Base-by-base conservation (phyloP, 1,140 invertebrate genomes). In the Xylocopa sonorina region DNA sequence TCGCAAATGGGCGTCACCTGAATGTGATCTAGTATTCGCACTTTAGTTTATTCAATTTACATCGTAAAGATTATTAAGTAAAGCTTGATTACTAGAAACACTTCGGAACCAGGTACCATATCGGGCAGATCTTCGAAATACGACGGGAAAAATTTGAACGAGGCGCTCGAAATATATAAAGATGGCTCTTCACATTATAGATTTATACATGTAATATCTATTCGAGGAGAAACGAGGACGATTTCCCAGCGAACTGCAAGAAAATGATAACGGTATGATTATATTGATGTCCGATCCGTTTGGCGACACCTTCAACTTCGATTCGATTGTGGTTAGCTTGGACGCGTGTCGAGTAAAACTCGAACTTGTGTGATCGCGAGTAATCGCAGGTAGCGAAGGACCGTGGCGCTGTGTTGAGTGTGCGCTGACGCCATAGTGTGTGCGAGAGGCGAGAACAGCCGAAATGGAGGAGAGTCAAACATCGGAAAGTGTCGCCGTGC, bases 401-500 rank as follows among this genome's bases (percentile, higher is more conserved):
- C 48, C 18, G 69, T 72, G 77, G 69, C 78, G 81, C 81, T 69
- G 72, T 34, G 34, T 51, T 46, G 66, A 78, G 68, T 74, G 63
- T 84, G 85, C 79, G 80, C 80, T 78, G 77, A 82, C 73, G 82
- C 82, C 66, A 80, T 85, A 78, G 77, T 69, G 78, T 58, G 64
- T 72, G 51, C 57, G 66, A 66, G 64, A 82, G 87, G 64, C 91
- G 91, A 91, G 87, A 78, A 88, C 86, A 89, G 90, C 90, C 92
- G 92, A 92, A 92, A 94, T 94, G 93, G 93, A 94, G 89, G 92
- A 93, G 88, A 90, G 89, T 84, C 92, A 93, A 91, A 91, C 92
- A 92, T 94, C 93, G 93, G 93, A 94, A 92, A 91, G 91, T 90
- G 93, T 94, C 93, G 92, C 91, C 85, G 93, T 93, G 84, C 90